Conservation (phyloP, 2,888 invertebrate genomes). For the Volucella zonaria region DNA sequence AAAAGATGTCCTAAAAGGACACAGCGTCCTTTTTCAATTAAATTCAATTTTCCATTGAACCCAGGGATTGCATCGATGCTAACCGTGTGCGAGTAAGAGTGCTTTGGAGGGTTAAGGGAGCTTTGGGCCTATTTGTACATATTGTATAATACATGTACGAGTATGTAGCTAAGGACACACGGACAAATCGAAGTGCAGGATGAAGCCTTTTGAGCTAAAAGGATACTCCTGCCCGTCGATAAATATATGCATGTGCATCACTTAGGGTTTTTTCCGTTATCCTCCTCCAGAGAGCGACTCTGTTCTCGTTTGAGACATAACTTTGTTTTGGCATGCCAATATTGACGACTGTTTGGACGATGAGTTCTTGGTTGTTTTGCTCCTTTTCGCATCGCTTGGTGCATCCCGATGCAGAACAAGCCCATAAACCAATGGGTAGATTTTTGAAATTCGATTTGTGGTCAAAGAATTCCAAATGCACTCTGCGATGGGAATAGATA, state of each 20-base stretch:
- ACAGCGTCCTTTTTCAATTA: constrained; percentile 60
- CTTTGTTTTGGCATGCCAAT: constrained; percentile 43
- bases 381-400: background rate
- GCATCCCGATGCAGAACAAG: constrained; percentile 44
- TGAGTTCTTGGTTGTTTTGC: constrained; percentile 15
- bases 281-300: constrained; percentile 8
- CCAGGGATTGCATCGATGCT: constrained; percentile 10
- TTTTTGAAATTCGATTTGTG: constrained; percentile 69
- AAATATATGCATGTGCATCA: constrained; percentile 55
- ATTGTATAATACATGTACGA: background rate
- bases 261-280: constrained; percentile 8
- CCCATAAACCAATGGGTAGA: constrained; percentile 59
- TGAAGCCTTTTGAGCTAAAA: constrained; percentile 34
- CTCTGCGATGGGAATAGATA: constrained; percentile 43
- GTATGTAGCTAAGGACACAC: background rate
- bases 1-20: constrained; percentile 44
- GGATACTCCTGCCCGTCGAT: constrained; percentile 13
- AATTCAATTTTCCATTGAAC: constrained; percentile 64
- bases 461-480: constrained; percentile 59
- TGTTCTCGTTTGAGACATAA: constrained; percentile 36
- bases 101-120: too few species aligned
- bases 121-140: constrained; percentile 53
- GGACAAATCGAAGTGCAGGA: constrained; percentile 55
- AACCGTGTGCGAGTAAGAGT: background rate
- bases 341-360: constrained; percentile 26